Evolutionary conservation across 2,113 vertebrate species (phyloP).

Genomic region (Tetraodon nigroviridis): DNA sequence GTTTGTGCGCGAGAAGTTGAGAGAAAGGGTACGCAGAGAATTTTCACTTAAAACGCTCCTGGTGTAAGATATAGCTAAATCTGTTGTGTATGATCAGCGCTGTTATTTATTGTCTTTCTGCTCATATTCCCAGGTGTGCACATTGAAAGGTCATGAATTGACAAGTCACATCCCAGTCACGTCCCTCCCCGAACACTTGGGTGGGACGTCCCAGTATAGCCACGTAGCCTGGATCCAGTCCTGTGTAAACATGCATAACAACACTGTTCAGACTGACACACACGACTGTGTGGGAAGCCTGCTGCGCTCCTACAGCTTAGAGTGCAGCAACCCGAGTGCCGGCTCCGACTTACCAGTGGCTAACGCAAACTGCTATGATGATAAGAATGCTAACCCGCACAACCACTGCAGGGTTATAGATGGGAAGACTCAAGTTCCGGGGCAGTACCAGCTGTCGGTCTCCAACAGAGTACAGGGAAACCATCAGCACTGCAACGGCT

Average conservation of each 20-base stretch:
- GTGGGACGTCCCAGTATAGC: slow-evolving; percentile 76
- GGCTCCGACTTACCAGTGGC: slow-evolving; percentile 52
- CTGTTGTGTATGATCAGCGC: not conserved
- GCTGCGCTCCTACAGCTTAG: slow-evolving; percentile 73
- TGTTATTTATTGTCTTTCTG: not conserved
- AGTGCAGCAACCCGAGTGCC: slow-evolving; percentile 60
- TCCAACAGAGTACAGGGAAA: slow-evolving; percentile 54
- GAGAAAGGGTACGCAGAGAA: slow-evolving; percentile 69
- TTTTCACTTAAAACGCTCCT: not conserved
- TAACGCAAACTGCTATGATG: slow-evolving; percentile 76
- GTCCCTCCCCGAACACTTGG: slow-evolving; percentile 78
- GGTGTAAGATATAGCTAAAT: not conserved
- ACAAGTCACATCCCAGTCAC: slow-evolving; percentile 76
- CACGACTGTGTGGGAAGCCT: slow-evolving; percentile 78
- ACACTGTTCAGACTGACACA: slow-evolving; percentile 54
- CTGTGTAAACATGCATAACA: slow-evolving; percentile 72
- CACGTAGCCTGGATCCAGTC: slow-evolving; percentile 82
- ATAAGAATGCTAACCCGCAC: slow-evolving; percentile 76
- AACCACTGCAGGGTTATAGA: slow-evolving; percentile 64
- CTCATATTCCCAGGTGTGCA: slow-evolving; percentile 70
- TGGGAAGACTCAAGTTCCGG: slow-evolving; percentile 65
- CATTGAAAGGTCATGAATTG: slow-evolving; percentile 77
- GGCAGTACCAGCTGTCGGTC: slow-evolving; percentile 45
- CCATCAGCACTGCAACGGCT: slow-evolving; percentile 79
- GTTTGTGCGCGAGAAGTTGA: slow-evolving; percentile 77